Evolutionary conservation across 2,888 invertebrate species (phyloP), one percentile per base, ranked within the genome.

Genomic region (Torymus aiolomorphi): DNA sequence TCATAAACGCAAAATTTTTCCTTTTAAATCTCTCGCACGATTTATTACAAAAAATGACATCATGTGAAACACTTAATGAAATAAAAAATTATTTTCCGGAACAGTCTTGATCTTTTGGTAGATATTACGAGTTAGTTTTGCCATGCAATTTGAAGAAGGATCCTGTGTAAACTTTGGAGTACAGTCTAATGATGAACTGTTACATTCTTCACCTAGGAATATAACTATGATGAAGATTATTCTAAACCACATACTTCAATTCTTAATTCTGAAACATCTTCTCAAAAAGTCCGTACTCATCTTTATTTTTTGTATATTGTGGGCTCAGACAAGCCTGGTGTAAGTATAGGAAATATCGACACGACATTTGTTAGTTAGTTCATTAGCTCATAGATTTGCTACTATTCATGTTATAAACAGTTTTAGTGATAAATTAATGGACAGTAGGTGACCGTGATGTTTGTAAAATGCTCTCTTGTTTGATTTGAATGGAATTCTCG

Each of bases 381-480:
- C n/a, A 0, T 88, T 95, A 69, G 95, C 89, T 0, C 90, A 89
- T 66, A 87, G 89, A 3, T 89, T 89, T 52, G 89, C 92, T 2
- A 92, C 94, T 1, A 91, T 93, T 20, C 93, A 94, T 82, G 93
- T 94, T 0, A 92, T 97, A 31, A 92, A 93, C 18, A 93, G 94
- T 4, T 96, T 96, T 84, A 97, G 97, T 0, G 96, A 96, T 83
- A 94, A 95, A 86, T 89, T 97, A 66, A 94, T 97, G 88, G 95
- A 96, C 84, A 94, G 94, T 54, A 90, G 95, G 96, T 1, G 97
- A 97, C 0, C 97, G 97, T 87, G 96, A 97, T 84, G 95, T 98
- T 13, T 96, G 96, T 86, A 94, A 96, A 90, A 97, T 97, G 95
- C 92, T 97, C 74, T 94, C 96, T 0, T 95, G 96, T n/a, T n/a